A percentile compares a stretch with the other conserved stretches of the same genome.
phyloP scores from a whole-genome alignment of 2,888 invertebrate genomes.

The Platycheirus albimanus region DNA sequence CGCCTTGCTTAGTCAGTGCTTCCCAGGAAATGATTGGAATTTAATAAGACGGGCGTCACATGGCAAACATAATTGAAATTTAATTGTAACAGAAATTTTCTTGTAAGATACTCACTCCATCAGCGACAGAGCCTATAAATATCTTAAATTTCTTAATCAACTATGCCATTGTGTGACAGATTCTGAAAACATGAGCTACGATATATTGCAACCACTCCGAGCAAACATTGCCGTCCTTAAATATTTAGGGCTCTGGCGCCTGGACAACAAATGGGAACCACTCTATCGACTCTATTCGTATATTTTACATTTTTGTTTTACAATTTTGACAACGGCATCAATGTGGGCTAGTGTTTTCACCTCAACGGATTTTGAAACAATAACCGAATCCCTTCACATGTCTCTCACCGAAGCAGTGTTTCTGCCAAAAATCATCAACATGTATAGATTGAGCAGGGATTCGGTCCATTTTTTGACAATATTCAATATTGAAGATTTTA shows the following conservation, averaged over 20 bases:
- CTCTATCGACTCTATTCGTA: conserved; percentile 36
- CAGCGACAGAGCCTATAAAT: neutral
- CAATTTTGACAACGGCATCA: conserved; percentile 76
- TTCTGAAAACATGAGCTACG: conserved; percentile 14
- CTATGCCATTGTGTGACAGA: neutral
- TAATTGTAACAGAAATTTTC: neutral
- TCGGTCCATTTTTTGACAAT: conserved; percentile 75
- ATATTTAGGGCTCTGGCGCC: conserved; percentile 34
- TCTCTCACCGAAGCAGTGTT: conserved; percentile 77
- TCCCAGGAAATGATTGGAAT: neutral
- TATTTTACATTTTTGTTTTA: conserved; percentile 75
- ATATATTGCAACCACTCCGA: conserved; percentile 16
- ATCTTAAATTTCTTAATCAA: neutral
- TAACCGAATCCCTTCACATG: conserved; percentile 78
- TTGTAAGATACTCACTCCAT: neutral
- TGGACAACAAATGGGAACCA: conserved; percentile 19
- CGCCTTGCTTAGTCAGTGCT: neutral
- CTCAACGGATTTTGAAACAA: conserved; percentile 76
- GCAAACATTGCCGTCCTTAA: conserved; percentile 16
- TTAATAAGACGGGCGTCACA: neutral
- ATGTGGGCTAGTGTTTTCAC: conserved; percentile 77
- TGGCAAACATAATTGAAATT: conserved; percentile 11
- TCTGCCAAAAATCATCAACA: conserved; percentile 77
- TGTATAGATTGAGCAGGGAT: conserved; percentile 73
- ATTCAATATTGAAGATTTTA: conserved; percentile 45